Percentiles rank a stretch among this genome's conserved stretches.
Conservation (phyloP, 2,888 invertebrate species). For the Tipula helvola region DNA sequence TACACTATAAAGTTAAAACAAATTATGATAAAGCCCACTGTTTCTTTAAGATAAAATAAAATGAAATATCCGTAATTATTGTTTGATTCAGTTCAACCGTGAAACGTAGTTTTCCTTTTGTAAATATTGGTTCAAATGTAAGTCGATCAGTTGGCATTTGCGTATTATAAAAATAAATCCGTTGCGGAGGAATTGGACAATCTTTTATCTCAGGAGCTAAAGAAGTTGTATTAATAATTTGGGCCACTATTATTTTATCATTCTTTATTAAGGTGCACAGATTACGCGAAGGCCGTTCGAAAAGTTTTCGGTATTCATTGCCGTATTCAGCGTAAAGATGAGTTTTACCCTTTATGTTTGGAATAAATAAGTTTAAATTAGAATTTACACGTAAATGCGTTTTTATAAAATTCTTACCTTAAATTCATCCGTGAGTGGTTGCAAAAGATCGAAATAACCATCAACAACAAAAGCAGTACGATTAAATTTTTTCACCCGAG, state of each 20-base stretch:
- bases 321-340: neutral
- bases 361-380: neutral
- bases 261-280: neutral
- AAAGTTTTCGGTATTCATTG: neutral
- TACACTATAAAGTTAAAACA: too few species aligned
- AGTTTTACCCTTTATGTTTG: neutral
- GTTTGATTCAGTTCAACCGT: neutral
- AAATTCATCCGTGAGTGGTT: neutral
- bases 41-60: neutral
- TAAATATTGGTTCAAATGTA: neutral
- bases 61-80: neutral
- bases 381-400: neutral
- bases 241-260: neutral
- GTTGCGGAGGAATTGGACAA: neutral
- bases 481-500: neutral
- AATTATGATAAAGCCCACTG: neutral
- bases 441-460: neutral
- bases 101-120: neutral
- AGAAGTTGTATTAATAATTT: neutral
- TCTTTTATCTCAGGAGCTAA: neutral
- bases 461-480: neutral
- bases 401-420: neutral
- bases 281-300: neutral
- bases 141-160: neutral
- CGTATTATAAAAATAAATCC: neutral